A percentile compares a stretch with the other conserved stretches of the same genome.
phyloP scores from a whole-genome alignment of 2,113 vertebrate species.

The Lophotis ruficrista region DNA sequence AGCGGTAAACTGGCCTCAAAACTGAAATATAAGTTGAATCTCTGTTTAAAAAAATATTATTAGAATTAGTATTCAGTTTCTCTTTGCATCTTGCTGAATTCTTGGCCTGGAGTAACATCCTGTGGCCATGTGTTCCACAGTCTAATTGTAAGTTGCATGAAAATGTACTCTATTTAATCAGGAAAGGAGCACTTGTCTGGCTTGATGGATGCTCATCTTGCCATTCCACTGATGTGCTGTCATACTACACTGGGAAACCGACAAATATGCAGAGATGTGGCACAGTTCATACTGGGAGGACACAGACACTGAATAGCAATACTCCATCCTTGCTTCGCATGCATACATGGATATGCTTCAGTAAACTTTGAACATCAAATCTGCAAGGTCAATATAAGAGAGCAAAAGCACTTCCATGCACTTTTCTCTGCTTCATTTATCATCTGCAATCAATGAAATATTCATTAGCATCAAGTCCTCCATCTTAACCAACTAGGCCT shows the following conservation, averaged over 20 bases:
- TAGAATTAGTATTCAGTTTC: conserved; percentile 11
- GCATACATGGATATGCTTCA: not conserved
- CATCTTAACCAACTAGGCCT: not conserved
- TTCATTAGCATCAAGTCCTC: not conserved
- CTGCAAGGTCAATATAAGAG: not conserved
- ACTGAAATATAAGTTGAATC: not conserved
- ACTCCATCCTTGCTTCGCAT: not conserved
- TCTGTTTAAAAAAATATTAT: conserved; percentile 17
- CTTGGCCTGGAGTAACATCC: conserved; percentile 27
- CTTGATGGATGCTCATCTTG: conserved; percentile 11
- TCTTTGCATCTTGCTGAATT: conserved; percentile 17
- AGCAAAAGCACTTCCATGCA: not conserved
- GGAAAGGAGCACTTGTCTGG: conserved; percentile 20
- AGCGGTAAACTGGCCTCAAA: not conserved
- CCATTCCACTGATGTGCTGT: conserved; percentile 14
- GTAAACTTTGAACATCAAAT: not conserved
- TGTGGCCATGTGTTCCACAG: not conserved
- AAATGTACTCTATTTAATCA: conserved; percentile 31
- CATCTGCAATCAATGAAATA: conserved; percentile 20
- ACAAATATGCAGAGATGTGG: not conserved
- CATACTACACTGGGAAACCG: not conserved
- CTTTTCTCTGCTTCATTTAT: conserved; percentile 7
- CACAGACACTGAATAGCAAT: not conserved
- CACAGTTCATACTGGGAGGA: not conserved
- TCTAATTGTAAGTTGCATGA: conserved; percentile 41